Base-by-base conservation (phyloP, 30 jellyfish, hydroid and myxozoan species). In the Catostylus mosaicus region DNA sequence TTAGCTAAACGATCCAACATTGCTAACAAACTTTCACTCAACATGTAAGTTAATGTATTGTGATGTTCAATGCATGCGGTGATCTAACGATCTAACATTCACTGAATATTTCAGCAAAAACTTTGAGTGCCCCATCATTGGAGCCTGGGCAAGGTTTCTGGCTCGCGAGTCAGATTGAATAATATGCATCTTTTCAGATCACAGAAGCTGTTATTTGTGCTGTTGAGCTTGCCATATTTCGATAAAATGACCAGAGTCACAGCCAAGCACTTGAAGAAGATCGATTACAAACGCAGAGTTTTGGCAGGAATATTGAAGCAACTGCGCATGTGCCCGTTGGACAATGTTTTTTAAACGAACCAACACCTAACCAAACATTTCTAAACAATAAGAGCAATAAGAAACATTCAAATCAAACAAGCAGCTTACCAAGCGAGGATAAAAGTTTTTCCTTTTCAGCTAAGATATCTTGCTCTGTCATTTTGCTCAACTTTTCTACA, bases 361-460 rank as follows among this genome's bases (percentile, higher is more conserved):
- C 67, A 11, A 8, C 29, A 52, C 9, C 22, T 6, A 16, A 8
- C 19, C 29, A 8, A 52, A 14, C 67, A 4, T 52, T 16, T 19
- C 30, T 6, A 16, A 24, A 52, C 29, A 52, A 52, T n/a, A 14
- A 52, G 29, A 11, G 54, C 54, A 43, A 9, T 6, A 9, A 43
- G 7, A 6, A 4, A 52, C 9, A 8, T 3, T 52, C 67, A 11
- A 6, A n/a, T 6, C 30, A 52, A 52, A 52, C 3, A 52, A 52
- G 29, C 67, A 32, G 22, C 92, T n/a, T 85, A 90, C 98, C 98
- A 24, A 91, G 26, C 8, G 94, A 14, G 18, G 88, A 30, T 33
- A 36, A 60, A 10, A 91, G 94, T 57, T 75, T 86, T 45, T 43
- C 76, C 56, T 77, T 86, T 38, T 75, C 93, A 63, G 52, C 89